Evolutionary conservation across 2,888 invertebrate genomes (phyloP), one percentile per base, ranked within the genome.

Genomic region (Pollenia griseotomentosa): DNA sequence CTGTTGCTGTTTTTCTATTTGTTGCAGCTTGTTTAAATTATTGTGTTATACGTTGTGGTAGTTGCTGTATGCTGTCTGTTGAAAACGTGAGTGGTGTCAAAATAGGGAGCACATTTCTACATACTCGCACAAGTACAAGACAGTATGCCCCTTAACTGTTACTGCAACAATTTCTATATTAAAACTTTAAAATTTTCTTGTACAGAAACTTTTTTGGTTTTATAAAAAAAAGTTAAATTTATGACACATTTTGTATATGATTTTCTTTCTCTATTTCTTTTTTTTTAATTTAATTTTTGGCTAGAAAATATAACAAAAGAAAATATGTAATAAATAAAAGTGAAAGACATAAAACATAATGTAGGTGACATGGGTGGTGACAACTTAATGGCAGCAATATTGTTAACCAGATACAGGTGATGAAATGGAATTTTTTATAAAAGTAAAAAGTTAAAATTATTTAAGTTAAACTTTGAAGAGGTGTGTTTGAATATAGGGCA

Each of bases 281-380:
- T 61, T 40, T 19, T 57, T 1, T 33, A 1, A 46, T 65, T 48
- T 46, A 44, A 16, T 78, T 82, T 74, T 70, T 12, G 71, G 63
- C 75, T 74, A 77, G 71, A 80, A 70, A 74, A 42, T 46, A 10
- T 40, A 51, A 61, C 6, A 63, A 48, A 63, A 7, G 1, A 63
- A 19, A 71, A 73, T 44, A 44, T 40, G 53, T 40, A 61, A 86
- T 84, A 88, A 83, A 75, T 80, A 82, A 78, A 81, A 84, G 81
- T 84, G 85, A 88, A 88, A 88, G 79, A 88, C 83, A 82, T 83
- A 83, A 87, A 87, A 87, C 85, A 85, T 83, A 83, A 85, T 83
- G 85, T 83, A 81, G 77, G 73, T 83, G 87, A 83, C 78, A 83
- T 80, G 83, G 85, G 87, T 83, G 85, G 85, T 88, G 87, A 88